phyloP scores from a whole-genome alignment of 2,888 invertebrate species.

The Dryadula phaetusa region DNA sequence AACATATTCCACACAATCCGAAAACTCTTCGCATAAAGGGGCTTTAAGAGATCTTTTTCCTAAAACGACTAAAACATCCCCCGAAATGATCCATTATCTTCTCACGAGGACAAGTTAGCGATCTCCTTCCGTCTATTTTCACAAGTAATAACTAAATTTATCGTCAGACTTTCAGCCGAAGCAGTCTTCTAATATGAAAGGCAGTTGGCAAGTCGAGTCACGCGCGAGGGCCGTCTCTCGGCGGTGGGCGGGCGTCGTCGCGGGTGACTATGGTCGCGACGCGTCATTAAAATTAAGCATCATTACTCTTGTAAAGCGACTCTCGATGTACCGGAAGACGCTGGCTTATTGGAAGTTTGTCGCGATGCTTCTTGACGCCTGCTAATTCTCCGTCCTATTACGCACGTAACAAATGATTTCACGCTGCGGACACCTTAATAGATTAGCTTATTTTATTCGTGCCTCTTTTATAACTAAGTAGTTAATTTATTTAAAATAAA shows the following conservation, averaged over 20 bases:
- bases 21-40: conserved; percentile 80
- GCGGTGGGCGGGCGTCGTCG: conserved; percentile 54
- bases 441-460: no score
- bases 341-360: conserved; percentile 78
- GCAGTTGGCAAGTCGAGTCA: conserved; percentile 73
- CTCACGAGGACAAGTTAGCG: conserved; percentile 83
- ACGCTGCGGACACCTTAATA: conserved; percentile 49
- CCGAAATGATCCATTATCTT: conserved; percentile 83
- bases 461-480: background rate
- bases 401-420: conserved; percentile 74
- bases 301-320: conserved; percentile 82
- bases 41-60: conserved; percentile 78
- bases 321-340: conserved; percentile 69
- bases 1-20: conserved; percentile 65
- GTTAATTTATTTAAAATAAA: background rate
- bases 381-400: conserved; percentile 78
- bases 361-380: conserved; percentile 64
- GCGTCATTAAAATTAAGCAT: conserved; percentile 84
- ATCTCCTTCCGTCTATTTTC: conserved; percentile 84
- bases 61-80: conserved; percentile 78
- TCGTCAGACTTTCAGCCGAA: conserved; percentile 80
- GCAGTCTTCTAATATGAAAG: conserved; percentile 76
- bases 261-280: conserved; percentile 68
- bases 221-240: conserved; percentile 55
- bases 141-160: conserved; percentile 85